phyloP scores from a whole-genome alignment of 2,797 vertebrate species.

The Vespertilio murinus region DNA sequence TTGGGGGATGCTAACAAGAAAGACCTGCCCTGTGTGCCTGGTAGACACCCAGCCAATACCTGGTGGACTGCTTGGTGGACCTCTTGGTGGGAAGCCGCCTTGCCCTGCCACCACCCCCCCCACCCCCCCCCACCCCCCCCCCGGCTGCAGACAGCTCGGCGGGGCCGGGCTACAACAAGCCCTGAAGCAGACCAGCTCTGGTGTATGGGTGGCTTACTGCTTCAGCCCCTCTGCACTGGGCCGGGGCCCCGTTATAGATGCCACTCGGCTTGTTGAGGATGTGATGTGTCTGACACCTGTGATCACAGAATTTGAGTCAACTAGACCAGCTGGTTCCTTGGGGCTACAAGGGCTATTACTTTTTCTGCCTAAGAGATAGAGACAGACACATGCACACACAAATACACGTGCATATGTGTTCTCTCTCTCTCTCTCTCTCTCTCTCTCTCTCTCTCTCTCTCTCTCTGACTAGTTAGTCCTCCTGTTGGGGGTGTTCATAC shows the following conservation, averaged over 20 bases:
- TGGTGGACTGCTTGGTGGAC: background rate
- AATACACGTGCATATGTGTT: background rate
- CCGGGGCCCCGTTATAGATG: background rate
- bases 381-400: rapidly evolving
- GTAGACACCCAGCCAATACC: background rate
- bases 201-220: background rate
- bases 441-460: too few species aligned
- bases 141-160: background rate
- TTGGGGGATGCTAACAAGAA: background rate
- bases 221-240: background rate
- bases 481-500: background rate
- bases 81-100: background rate
- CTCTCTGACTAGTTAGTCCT: background rate
- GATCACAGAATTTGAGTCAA: background rate
- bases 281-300: background rate
- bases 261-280: rapidly evolving
- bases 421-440: too few species aligned
- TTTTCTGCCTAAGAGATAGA: background rate
- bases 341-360: background rate
- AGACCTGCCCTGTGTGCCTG: background rate
- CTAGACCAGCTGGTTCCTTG: background rate
- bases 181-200: background rate
- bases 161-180: rapidly evolving
- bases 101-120: rapidly evolving
- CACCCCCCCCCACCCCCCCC: too few species aligned